Evolutionary conservation across 2,113 vertebrate species (phyloP).

Genomic region (Furnarius figulus): DNA sequence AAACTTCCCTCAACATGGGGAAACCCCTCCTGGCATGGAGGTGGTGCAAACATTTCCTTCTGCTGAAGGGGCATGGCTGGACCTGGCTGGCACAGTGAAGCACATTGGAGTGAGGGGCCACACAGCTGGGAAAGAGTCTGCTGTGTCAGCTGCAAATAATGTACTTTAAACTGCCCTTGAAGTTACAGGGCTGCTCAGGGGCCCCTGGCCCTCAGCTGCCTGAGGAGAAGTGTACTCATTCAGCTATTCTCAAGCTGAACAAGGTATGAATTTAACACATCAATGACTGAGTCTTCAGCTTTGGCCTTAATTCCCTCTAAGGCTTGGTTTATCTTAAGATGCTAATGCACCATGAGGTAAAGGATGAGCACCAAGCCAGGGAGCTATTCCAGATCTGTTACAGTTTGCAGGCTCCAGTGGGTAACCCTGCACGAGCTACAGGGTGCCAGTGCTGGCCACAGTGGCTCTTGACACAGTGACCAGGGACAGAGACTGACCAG

Average conservation of each 20-base stretch:
- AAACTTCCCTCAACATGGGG: not conserved
- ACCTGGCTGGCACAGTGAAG: not conserved
- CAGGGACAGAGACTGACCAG: not conserved
- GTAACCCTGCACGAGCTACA: not conserved
- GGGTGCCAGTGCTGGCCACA: not conserved
- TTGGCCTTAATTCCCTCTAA: not conserved
- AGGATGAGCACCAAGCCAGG: not conserved
- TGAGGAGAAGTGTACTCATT: not conserved
- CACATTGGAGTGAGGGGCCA: rapidly evolving
- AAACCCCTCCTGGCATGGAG: not conserved
- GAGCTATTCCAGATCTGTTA: not conserved
- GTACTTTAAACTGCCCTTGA: not conserved
- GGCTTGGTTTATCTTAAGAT: not conserved
- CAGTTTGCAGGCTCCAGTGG: not conserved
- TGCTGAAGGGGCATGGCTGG: not conserved
- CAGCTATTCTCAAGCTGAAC: not conserved
- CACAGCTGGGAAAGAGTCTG: rapidly evolving
- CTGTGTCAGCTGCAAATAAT: rapidly evolving
- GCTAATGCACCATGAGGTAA: not conserved
- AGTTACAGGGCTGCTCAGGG: not conserved
- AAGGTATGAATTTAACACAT: not conserved
- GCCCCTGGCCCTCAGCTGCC: not conserved
- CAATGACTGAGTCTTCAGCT: not conserved
- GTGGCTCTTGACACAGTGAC: not conserved
- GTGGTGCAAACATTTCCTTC: not conserved